A percentile compares a stretch with the other conserved stretches of the same genome.
These are phyloP conservation scores for human (Homo sapiens) DNA, from an alignment of 2,113 vertebrate genomes.

Conservation along the genomic window DNA sequence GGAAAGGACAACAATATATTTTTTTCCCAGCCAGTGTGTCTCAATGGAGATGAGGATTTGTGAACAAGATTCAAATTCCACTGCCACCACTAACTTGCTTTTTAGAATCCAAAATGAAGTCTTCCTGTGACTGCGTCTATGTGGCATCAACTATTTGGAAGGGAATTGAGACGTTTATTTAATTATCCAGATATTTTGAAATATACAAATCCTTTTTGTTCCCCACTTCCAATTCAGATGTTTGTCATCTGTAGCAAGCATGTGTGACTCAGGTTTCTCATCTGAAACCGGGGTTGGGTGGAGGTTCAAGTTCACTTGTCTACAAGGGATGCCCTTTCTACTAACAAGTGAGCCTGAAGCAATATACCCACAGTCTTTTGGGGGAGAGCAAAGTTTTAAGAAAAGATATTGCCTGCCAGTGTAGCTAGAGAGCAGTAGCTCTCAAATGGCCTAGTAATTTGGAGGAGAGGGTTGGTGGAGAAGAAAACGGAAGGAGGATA, in stretches of 20 bases:
- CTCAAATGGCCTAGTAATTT: not conserved
- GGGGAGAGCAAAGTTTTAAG: not conserved
- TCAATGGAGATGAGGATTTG: not conserved
- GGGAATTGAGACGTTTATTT: constrained; percentile 31
- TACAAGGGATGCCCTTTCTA: not conserved
- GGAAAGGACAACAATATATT: not conserved
- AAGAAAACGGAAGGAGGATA: not conserved
- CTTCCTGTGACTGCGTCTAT: not conserved
- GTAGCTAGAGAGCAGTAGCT: not conserved
- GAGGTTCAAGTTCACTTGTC: not conserved
- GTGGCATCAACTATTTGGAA: constrained; percentile 54
- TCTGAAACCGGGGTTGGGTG: not conserved
- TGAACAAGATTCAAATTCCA: constrained; percentile 39
- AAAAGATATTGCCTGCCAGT: accelerated
- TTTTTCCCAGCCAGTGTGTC: not conserved
- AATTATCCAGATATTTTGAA: constrained; percentile 67
- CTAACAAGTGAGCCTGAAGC: not conserved
- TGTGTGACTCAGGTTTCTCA: constrained; percentile 29
- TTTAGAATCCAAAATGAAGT: constrained; percentile 37
- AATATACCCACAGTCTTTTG: accelerated
- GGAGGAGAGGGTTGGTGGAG: not conserved
- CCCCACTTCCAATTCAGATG: constrained; percentile 51
- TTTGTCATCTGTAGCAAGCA: constrained; percentile 26
- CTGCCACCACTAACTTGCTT: not conserved
- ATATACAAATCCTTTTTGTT: not conserved